phyloP scores from a whole-genome alignment of 2,113 vertebrate species.

The Columba livia region DNA sequence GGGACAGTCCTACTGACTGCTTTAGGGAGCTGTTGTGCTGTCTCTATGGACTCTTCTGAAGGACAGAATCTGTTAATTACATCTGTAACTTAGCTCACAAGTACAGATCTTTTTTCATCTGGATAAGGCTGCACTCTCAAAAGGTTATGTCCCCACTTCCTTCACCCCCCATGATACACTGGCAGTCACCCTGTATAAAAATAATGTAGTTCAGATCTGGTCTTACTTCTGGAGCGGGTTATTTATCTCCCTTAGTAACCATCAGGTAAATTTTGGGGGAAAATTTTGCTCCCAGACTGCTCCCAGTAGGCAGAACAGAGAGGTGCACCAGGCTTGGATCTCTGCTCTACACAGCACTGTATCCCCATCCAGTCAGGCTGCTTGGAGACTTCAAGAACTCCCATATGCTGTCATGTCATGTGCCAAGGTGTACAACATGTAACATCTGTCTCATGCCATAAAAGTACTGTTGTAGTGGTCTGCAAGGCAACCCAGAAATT shows the following conservation, averaged over 20 bases:
- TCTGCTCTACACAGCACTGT: not conserved
- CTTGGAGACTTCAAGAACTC: not conserved
- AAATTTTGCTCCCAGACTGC: not conserved
- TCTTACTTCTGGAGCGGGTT: not conserved
- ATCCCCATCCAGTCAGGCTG: not conserved
- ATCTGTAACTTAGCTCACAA: not conserved
- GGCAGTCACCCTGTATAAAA: not conserved
- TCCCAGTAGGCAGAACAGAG: not conserved
- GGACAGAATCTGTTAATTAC: not conserved
- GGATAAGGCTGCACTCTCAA: not conserved
- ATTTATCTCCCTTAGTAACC: not conserved
- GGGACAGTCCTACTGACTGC: not conserved
- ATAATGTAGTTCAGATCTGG: not conserved
- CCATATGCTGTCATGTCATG: rapidly evolving
- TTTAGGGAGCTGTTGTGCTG: not conserved
- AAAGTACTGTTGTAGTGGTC: not conserved
- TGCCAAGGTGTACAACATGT: rapidly evolving
- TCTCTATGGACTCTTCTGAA: not conserved
- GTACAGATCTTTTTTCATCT: not conserved
- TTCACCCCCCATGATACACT: rapidly evolving
- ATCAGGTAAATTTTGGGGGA: not conserved
- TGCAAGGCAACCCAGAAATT: not conserved
- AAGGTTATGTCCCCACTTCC: not conserved
- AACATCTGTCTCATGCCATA: rapidly evolving
- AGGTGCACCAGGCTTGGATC: not conserved